Base-by-base conservation (phyloP, 2,888 invertebrate species). In the Drosophila koepferae region DNA sequence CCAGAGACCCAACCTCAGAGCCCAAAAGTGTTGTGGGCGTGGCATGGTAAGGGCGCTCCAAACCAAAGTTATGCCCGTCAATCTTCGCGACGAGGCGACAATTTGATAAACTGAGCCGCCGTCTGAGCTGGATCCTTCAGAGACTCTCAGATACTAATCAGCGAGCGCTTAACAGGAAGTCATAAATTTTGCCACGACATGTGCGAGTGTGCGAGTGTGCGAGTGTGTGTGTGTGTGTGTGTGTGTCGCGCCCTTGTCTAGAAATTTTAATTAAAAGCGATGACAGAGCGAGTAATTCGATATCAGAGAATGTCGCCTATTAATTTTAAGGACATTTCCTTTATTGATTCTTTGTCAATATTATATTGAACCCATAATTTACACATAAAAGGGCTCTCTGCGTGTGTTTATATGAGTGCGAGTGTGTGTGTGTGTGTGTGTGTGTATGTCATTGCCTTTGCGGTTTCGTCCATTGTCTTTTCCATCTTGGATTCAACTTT, bases 261-360 rank as follows among this genome's bases (percentile, higher is more conserved):
- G 79, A 90, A 90, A 89, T 91, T 91, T 91, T 91, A 91, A 91
- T 91, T 91, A 91, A 91, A 91, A 91, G 91, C 91, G 89, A 91
- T 92, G 91, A 91, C 91, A 92, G 86, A 91, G 91, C 90, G 87
- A 82, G 89, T 92, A 91, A 92, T 91, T 89, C 85, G 80, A 90
- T 90, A 91, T 90, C 90, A 23, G 55, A 87, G 90, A 90, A 90
- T 91, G 89, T 85, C 87, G 89, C 81, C 90, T 90, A 90, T 91
- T 91, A 91, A 90, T 91, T 91, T 90, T 80, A 82, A 90, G 89
- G 83, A 80, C 87, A 86, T 91, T 90, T 91, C 83, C 89, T 86
- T 87, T 84, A 90, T 90, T 86, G 91, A 90, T 84, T 82, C 86
- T 86, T 82, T 90, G 89, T 89, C 90, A 91, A 90, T 90, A 91